Evolutionary conservation across 2,888 invertebrate species (phyloP).

Genomic region (Brenthis daphne): DNA sequence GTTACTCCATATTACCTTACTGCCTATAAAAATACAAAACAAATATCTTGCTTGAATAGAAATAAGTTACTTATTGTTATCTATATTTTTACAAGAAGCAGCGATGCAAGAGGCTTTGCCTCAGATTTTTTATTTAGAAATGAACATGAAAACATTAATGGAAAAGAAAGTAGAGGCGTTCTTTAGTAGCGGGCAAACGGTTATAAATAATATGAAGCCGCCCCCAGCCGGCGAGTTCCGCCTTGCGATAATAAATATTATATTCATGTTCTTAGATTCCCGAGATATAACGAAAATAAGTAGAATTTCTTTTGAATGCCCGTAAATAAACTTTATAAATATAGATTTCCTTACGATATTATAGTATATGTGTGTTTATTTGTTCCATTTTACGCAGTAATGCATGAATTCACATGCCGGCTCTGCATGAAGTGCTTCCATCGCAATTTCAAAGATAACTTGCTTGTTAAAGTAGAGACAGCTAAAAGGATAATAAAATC

Average conservation of each 20-base stretch:
- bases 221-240: slow-evolving; percentile 33
- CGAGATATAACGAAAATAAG: slow-evolving; percentile 28
- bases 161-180: slow-evolving; percentile 35
- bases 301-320: slow-evolving; percentile 25
- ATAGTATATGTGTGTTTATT: too few relatives aligned
- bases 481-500: too few relatives aligned
- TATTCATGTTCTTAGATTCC: slow-evolving; percentile 31
- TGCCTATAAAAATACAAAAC: too few relatives aligned
- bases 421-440: too few relatives aligned
- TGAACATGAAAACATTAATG: slow-evolving; percentile 23
- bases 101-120: too few relatives aligned
- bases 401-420: too few relatives aligned
- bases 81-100: background rate
- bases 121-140: slow-evolving; percentile 15
- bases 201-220: slow-evolving; percentile 42
- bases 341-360: background rate
- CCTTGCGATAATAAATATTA: slow-evolving; percentile 34
- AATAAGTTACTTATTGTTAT: too few relatives aligned
- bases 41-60: too few relatives aligned
- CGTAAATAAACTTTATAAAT: slow-evolving; percentile 6
- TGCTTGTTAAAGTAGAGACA: too few relatives aligned
- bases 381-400: too few relatives aligned
- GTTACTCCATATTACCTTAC: too few relatives aligned
- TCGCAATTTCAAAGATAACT: too few relatives aligned
- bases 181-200: slow-evolving; percentile 34